Base-by-base conservation (phyloP, 2,797 vertebrate genomes). In the Parambassis ranga region DNA sequence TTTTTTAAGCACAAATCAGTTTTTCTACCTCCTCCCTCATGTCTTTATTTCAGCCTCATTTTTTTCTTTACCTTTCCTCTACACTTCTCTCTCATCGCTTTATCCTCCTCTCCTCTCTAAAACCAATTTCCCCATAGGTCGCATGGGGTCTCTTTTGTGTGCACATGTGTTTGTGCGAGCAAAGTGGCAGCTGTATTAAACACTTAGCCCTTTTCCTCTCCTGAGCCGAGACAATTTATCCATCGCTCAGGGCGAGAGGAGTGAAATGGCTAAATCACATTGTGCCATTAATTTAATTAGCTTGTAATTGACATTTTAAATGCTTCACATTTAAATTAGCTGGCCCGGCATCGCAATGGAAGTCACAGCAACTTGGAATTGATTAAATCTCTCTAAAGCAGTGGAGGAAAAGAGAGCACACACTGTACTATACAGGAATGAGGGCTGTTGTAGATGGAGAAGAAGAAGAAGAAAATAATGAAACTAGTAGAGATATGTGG, bases 241-340 rank as follows among this genome's bases (percentile, higher is more conserved):
- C 61, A 51, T 73, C 15, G 73, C 81, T 82, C 69, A 43, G 51
- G 79, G 79, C 76, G 2, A 81, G 71, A 78, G 55, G 64, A 82
- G 75, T 16, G 10, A 82, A 82, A 79, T 57, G 62, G 64, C 80
- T 71, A 77, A 86, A 79, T 85, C 71, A 72, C 82, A 79, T 83
- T 82, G 67, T 82, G 75, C 73, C 75, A 71, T 85, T 86, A 79
- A 81, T 86, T 83, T 81, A 86, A 86, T 87, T 86, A 80, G 77
- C 73, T 78, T 59, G 71, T 85, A 87, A 89, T 81, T 87, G 85
- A 84, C 81, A 83, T 86, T 87, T 89, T 81, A 83, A 87, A 86
- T 75, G 82, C 65, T 79, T 81, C 79, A 76, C 62, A 81, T 86
- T 86, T 86, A 85, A 87, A 87, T 83, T 68, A 81, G 82, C 74